A percentile compares a stretch with the other conserved stretches of the same genome.
These are phyloP conservation scores for Atlantisia rogersi DNA, from an alignment of 2,113 vertebrate genomes.

Conservation along the genomic window DNA sequence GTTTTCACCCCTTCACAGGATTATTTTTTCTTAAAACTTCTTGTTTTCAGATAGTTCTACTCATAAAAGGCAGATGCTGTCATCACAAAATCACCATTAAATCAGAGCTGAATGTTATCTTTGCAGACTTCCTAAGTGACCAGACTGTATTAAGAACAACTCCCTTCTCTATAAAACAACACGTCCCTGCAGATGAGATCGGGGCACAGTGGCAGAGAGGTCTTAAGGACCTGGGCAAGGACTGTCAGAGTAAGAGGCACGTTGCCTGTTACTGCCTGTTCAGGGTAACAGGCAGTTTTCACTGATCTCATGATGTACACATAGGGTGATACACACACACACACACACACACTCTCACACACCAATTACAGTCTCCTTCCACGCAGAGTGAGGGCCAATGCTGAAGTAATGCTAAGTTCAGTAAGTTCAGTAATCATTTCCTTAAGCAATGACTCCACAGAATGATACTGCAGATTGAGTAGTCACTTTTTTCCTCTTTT, in stretches of 20 bases:
- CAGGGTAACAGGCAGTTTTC: neutral
- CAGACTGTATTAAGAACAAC: neutral
- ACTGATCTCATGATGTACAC: neutral
- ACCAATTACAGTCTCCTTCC: neutral
- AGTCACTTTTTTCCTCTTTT: neutral
- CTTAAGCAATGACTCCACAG: neutral
- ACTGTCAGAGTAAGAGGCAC: neutral
- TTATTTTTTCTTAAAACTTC: neutral
- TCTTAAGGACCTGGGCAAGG: neutral
- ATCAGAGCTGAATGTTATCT: neutral
- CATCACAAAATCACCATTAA: neutral
- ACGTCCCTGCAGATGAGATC: neutral
- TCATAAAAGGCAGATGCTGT: neutral
- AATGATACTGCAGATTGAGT: neutral
- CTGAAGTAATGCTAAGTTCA: neutral
- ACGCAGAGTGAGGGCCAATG: neutral
- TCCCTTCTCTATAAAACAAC: neutral
- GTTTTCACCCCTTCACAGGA: neutral
- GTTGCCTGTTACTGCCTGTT: neutral
- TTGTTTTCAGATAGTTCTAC: neutral
- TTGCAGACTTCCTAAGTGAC: neutral
- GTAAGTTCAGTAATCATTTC: neutral
- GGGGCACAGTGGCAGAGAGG: neutral
- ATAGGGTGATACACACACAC: neutral
- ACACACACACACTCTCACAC: neutral